Conservation (phyloP, 2,797 vertebrate genomes). For the Myotis vivesi region DNA sequence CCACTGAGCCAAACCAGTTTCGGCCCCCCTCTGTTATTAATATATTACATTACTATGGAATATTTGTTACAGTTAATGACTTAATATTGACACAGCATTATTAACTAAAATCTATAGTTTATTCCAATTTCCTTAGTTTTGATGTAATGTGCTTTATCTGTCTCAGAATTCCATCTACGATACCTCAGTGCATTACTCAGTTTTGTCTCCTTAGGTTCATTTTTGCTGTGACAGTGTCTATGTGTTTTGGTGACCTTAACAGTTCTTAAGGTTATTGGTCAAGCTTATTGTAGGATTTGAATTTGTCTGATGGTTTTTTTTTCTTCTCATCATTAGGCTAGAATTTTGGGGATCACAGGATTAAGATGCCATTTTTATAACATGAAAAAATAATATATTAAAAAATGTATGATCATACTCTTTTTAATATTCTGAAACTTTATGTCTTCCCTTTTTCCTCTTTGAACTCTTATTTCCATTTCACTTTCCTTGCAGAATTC, state of each 20-base stretch:
- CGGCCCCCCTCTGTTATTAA: not conserved
- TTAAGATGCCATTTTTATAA: not conserved
- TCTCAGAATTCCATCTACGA: not conserved
- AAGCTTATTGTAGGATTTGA: not conserved
- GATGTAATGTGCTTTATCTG: not conserved
- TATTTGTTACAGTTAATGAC: not conserved
- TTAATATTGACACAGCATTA: not conserved
- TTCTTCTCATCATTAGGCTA: not conserved
- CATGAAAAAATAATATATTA: not conserved
- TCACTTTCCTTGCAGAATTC: not conserved
- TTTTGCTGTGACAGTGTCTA: not conserved
- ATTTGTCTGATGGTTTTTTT: not conserved
- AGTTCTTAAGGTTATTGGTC: not conserved
- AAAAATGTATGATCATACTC: not conserved
- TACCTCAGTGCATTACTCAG: not conserved
- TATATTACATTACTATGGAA: not conserved
- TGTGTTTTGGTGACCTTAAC: not conserved
- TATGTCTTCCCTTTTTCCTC: not conserved
- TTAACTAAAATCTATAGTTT: not conserved
- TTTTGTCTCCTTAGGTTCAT: not conserved
- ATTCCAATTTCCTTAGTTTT: not conserved
- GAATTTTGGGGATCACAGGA: not conserved
- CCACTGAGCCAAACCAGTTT: too few relatives aligned
- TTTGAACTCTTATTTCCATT: not conserved
- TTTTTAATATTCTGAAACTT: not conserved